Percentiles rank a stretch among this genome's conserved stretches.
phyloP scores from a whole-genome alignment of 2,113 vertebrate genomes.

The Passerina amoena region DNA sequence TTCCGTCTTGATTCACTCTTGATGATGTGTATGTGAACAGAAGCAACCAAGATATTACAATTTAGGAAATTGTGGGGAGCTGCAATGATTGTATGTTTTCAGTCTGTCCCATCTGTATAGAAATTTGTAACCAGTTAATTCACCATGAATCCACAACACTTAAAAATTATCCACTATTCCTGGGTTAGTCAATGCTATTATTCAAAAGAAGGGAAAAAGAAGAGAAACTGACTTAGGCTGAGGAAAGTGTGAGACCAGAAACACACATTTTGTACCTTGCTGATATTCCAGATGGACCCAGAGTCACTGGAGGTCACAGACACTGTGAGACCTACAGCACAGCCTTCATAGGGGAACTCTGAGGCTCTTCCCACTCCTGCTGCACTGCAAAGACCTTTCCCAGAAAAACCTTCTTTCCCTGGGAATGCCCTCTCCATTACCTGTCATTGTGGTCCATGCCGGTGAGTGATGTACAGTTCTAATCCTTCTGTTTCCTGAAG shows the following conservation, averaged over 20 bases:
- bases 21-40: background rate
- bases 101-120: background rate
- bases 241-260: background rate
- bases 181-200: background rate
- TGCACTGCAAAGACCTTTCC: background rate
- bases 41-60: background rate
- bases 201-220: background rate
- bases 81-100: background rate
- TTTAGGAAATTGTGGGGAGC: background rate
- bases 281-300: background rate
- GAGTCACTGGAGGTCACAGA: background rate
- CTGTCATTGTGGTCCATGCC: background rate
- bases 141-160: background rate
- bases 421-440: background rate
- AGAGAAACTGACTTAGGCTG: background rate
- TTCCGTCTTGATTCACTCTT: background rate
- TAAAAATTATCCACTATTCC: background rate
- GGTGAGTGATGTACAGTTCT: background rate
- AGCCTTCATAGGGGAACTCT: background rate
- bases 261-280: background rate
- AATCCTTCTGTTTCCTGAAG: background rate
- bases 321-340: background rate
- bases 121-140: background rate
- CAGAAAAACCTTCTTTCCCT: background rate
- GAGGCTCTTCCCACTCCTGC: background rate